phyloP scores from a whole-genome alignment of 2,888 invertebrate genomes.

The Calliphora vomitoria region DNA sequence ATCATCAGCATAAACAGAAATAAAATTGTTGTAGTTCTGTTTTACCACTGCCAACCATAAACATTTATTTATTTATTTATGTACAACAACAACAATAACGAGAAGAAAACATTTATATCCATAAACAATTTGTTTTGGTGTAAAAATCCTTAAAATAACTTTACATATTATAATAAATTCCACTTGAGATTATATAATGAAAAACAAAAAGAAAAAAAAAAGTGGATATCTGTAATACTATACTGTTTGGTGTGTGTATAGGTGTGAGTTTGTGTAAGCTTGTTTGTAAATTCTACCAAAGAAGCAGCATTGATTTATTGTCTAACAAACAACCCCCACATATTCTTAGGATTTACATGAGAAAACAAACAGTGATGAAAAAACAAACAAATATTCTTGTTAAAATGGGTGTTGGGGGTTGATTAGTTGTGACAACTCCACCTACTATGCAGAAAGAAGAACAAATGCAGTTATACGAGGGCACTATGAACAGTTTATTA shows the following conservation, averaged over 20 bases:
- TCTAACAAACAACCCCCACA: slow-evolving; percentile 37
- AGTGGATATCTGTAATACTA: slow-evolving; percentile 23
- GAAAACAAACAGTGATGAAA: background rate
- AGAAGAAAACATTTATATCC: background rate
- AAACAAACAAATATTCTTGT: background rate
- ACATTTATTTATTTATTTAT: slow-evolving; percentile 13
- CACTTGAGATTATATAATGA: slow-evolving; percentile 66
- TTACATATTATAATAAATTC: slow-evolving; percentile 21
- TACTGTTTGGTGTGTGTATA: slow-evolving; percentile 6
- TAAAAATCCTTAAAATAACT: slow-evolving; percentile 35
- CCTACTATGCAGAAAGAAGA: background rate
- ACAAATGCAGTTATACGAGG: slow-evolving; percentile 9
- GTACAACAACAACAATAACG: slow-evolving; percentile 28
- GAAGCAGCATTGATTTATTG: slow-evolving; percentile 59
- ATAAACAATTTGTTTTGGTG: background rate
- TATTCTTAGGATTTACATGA: background rate
- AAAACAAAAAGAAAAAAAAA: slow-evolving; percentile 5
- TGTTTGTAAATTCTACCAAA: slow-evolving; percentile 34
- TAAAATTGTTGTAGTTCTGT: background rate
- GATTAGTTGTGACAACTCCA: slow-evolving; percentile 2
- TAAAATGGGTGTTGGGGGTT: slow-evolving; percentile 6
- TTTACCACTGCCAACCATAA: slow-evolving; percentile 1
- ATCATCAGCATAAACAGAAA: slow-evolving; percentile 54
- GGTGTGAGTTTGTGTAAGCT: slow-evolving; percentile 29
- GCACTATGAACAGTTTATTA: background rate